Base-by-base conservation (phyloP, 2,797 vertebrate species). In the Hemibagrus guttatus region DNA sequence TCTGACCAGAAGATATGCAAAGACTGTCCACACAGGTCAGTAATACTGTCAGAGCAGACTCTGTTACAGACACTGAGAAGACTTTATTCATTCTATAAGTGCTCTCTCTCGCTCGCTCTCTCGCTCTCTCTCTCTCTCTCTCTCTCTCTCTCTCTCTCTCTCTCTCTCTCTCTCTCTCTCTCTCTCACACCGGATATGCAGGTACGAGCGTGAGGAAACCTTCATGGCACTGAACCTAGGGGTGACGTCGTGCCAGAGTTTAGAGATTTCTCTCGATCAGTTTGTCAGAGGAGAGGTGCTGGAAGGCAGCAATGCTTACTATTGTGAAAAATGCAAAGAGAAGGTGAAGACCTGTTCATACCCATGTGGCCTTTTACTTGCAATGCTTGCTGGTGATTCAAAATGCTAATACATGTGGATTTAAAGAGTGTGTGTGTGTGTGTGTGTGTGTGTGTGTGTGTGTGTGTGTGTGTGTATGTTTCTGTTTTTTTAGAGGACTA, bases 1-100 rank as follows among this genome's bases (percentile, higher is more conserved):
- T 99, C 98, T 0, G 98, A 99, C 93, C 98, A 99, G 95, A 99
- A 99, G 94, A 99, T 99, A 92, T 99, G 98, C 91, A 99, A 99
- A 95, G 98, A 99, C 92, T 99, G 98, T 90, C 98, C 98, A 85
- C 98, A 99, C 93, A 96, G 98, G 98, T 99, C 84, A 93, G 94
- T 21, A 31, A 68, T 68, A 58, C 28, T 13, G 3, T 63, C 23
- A 26, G 2, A 21, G 28, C 39, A n/a, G 46, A 1, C 52, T 42
- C 7, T 63, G 4, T 23, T 59, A 23, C 35, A 23, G 4, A 52
- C 59, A 31, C 14, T 49, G 46, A 49, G 46, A 49, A 49, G 6
- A 8, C 46, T 49, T 49, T 49, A 9, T 49, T 9, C 7, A 49
- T 0, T 28, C 2, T 61, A 54, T 74, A 58, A 35, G 28, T n/a